These are phyloP conservation scores for Chloroceryle inda DNA, from an alignment of 2,797 vertebrate species.

Conservation along the genomic window DNA sequence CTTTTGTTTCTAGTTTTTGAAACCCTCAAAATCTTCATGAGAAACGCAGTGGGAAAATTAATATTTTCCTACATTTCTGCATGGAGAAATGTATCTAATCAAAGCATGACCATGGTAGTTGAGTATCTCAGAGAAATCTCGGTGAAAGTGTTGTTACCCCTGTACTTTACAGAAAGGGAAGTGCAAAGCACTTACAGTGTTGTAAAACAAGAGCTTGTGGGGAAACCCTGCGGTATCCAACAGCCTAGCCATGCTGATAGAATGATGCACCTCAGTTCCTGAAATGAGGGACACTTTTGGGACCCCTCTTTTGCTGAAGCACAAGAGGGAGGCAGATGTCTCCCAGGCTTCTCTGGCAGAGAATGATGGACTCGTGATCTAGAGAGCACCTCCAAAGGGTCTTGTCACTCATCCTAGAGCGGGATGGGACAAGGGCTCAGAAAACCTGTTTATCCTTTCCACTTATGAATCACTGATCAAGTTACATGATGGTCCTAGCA, in stretches of 20 bases:
- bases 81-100: background rate
- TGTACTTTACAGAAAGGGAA: background rate
- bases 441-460: background rate
- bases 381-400: background rate
- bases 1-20: background rate
- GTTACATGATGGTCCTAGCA: background rate
- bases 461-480: background rate
- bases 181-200: background rate
- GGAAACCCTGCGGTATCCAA: background rate
- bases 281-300: background rate
- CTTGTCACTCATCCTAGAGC: background rate
- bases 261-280: background rate
- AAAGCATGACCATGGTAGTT: background rate
- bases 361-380: background rate
- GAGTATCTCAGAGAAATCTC: background rate
- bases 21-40: background rate
- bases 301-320: background rate
- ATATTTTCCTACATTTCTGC: background rate
- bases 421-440: accelerated
- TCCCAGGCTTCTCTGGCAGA: background rate
- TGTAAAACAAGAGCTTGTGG: background rate
- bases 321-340: background rate
- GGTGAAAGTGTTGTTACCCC: background rate
- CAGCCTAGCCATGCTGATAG: background rate
- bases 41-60: background rate